Base-by-base conservation (phyloP, 2,113 vertebrate species). In the Gymnobelideus leadbeateri region DNA sequence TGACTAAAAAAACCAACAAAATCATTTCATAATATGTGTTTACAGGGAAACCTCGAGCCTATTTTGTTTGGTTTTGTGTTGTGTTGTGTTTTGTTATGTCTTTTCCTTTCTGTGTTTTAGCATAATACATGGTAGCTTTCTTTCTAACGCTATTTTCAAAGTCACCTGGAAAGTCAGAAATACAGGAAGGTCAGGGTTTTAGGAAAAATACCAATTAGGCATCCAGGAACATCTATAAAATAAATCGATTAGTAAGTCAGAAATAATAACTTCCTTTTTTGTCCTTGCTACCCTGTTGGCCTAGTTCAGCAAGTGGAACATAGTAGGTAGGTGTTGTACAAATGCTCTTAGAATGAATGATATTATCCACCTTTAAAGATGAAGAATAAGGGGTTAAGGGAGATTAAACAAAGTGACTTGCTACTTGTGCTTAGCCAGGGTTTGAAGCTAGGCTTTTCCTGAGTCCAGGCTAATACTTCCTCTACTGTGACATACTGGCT, bases 71-170 rank as follows among this genome's bases (percentile, higher is more conserved):
- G 68, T 43, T 43, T 1, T 2, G 12, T 43, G 47, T 49, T 49
- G 47, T 49, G 47, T 49, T 49, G 47, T 49, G 12, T 5, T 37
- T 31, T 28, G 28, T 37, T 25, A 53, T 61, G 31, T 28, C 57
- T 92, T 93, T 95, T 94, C 91, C 51, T 94, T 51, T 77, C 52
- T 90, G 91, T 97, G 97, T 97, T 97, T 97, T 97, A 96, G 96
- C 94, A 94, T 10, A 90, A 93, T 3, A 28, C 93, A 92, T 95
- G 95, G 95, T 94, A 84, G 21, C 95, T 97, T 61, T 95, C 93
- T 96, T 97, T 95, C 92, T 92, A 92, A 91, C 46, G 53, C 57
- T 90, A 68, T 96, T 97, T 97, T 98, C 91, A 96, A 96, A 43
- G 12, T 21, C 37, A 43, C 14, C 14, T 77, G 37, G 61, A n/a